A percentile compares a stretch with the other conserved stretches of the same genome.
Conservation (phyloP, 2,113 vertebrate genomes). For the Pluvialis apricaria region DNA sequence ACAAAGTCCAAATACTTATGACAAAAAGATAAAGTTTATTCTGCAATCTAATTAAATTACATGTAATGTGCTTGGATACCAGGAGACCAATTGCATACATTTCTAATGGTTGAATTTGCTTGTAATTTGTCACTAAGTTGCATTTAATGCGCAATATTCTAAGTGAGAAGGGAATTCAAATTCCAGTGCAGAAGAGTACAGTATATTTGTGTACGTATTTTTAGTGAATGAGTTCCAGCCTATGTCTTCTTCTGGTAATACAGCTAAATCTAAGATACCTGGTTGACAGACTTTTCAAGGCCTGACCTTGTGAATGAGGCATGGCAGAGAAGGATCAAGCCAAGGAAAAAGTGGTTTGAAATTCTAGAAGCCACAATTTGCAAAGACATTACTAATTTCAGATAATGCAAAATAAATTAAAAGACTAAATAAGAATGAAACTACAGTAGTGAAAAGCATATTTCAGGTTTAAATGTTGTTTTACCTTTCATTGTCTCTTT, state of each 20-base stretch:
- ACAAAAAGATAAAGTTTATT: not conserved
- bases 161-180: not conserved
- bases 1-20: not conserved
- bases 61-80: not conserved
- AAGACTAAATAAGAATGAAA: not conserved
- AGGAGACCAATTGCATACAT: not conserved
- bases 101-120: not conserved
- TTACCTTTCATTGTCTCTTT: not conserved
- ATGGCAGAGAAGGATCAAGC: not conserved
- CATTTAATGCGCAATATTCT: not conserved
- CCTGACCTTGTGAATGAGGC: not conserved
- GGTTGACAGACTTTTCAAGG: not conserved
- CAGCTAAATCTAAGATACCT: not conserved
- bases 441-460: not conserved
- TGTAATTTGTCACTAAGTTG: not conserved
- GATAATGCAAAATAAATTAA: not conserved
- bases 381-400: not conserved
- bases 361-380: not conserved
- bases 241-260: not conserved
- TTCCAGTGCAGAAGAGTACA: not conserved
- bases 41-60: not conserved
- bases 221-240: not conserved
- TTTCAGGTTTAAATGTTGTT: not conserved
- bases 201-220: not conserved
- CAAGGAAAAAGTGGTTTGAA: not conserved